Base-by-base conservation (phyloP, 2,797 vertebrate genomes). In the Bradypodion pumilum region DNA sequence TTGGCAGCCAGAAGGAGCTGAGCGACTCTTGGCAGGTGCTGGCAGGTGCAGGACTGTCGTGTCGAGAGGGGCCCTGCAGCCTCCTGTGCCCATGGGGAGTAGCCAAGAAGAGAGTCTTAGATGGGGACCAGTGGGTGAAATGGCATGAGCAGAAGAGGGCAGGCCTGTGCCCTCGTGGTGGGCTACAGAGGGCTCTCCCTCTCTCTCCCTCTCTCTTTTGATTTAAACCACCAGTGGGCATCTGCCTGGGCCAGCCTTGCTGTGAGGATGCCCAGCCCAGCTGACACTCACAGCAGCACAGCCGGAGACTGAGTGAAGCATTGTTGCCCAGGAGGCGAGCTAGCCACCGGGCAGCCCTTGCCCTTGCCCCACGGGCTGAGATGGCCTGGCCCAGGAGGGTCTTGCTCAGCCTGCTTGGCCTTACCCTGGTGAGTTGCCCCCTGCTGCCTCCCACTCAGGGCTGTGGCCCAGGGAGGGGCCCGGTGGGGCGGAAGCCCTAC, bases 391-490 rank as follows among this genome's bases (percentile, higher is more conserved):
- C 92, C 92, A 93, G 83, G 78, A 92, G 92, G 93, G 91, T 95
- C 89, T 94, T 93, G 93, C 93, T 96, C 59, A 83, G 93, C 92
- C 95, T 97, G 91, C 95, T 97, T 27, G 94, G 95, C 37, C 93
- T 94, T 83, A 96, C 95, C 89, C 63, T 56, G 89, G 82, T 80
- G 92, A 95, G 95, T 82, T 97, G 95, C 66, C 90, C 89, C 73
- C 78, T 88, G 8, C 92, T 95, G 74, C 76, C 87, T 7, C 91
- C 96, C 72, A 96, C 95, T 59, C 96, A 97, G 92, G 97, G 98
- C 94, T 99, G 98, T 74, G 98, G 98, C 32, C 98, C 98, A 0
- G 98, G 98, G 82, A 97, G 96, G 86, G 95, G 95, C 1, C 95
- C 97, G 0, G 96, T 97, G 21, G 97, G 97, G 27, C 96, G 98